Conservation (phyloP, 2,113 vertebrate genomes). For the Paratilapia polleni region DNA sequence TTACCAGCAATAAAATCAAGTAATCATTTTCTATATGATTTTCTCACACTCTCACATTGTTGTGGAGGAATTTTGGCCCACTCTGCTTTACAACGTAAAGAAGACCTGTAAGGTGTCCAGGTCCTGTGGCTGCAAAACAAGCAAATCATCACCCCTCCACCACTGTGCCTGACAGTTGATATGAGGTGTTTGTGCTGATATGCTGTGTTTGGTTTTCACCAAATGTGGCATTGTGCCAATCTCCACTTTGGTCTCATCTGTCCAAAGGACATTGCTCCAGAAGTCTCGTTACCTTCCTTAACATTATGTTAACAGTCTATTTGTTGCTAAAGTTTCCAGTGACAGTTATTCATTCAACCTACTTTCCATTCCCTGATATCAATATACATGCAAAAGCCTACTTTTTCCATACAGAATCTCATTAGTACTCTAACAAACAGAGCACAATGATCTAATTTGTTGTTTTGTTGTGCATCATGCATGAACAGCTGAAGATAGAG, state of each 20-base stretch:
- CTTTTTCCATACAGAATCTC: not conserved
- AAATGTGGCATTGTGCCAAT: not conserved
- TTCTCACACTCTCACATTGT: too few species aligned
- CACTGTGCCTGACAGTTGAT: not conserved
- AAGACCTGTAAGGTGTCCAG: not conserved
- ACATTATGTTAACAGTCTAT: not conserved
- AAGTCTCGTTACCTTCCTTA: not conserved
- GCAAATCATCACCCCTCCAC: not conserved
- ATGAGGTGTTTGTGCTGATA: not conserved
- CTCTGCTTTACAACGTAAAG: not conserved
- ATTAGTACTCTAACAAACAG: constrained; percentile 34
- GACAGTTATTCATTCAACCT: not conserved
- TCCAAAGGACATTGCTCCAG: not conserved
- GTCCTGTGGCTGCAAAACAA: not conserved
- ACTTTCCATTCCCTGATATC: not conserved
- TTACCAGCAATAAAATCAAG: too few species aligned
- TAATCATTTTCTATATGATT: too few species aligned
- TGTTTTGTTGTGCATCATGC: constrained; percentile 50
- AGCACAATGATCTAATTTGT: constrained; percentile 58
- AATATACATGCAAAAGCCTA: not conserved
- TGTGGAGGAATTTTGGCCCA: not conserved
- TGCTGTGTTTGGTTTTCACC: not conserved
- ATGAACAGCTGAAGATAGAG: constrained; percentile 40
- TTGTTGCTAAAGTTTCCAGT: not conserved
- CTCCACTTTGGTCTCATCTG: not conserved